phyloP scores from a whole-genome alignment of 2,113 vertebrate species.

The Steatornis caripensis region DNA sequence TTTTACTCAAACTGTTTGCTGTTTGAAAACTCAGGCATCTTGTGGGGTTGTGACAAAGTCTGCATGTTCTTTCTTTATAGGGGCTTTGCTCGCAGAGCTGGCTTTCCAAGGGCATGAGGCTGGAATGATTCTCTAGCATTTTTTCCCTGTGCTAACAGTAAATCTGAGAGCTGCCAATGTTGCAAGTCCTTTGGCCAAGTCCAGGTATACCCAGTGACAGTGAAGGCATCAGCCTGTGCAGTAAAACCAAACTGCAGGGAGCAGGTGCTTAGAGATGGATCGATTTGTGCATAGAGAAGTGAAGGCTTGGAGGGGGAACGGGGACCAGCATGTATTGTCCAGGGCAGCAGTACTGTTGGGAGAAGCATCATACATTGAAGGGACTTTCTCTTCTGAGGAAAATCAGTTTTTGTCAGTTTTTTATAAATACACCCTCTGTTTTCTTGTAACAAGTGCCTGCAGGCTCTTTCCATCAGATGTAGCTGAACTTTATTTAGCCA shows the following conservation, averaged over 20 bases:
- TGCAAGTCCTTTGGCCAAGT: not conserved
- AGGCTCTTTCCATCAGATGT: not conserved
- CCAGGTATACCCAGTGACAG: not conserved
- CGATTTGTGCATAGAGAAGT: not conserved
- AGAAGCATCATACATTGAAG: not conserved
- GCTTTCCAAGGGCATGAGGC: not conserved
- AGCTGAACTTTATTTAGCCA: not conserved
- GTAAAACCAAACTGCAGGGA: not conserved
- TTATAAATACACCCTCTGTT: not conserved
- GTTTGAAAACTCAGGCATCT: not conserved
- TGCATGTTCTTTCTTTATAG: not conserved
- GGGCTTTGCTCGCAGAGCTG: not conserved
- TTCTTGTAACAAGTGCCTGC: not conserved
- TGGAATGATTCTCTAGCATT: not conserved
- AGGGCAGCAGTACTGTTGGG: not conserved
- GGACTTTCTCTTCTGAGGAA: not conserved
- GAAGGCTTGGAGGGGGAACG: not conserved
- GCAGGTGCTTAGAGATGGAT: not conserved
- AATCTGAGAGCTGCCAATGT: not conserved
- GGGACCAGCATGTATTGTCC: not conserved
- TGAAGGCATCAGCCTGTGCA: not conserved
- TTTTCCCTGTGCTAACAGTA: not conserved
- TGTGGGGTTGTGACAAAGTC: not conserved
- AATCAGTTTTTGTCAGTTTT: not conserved
- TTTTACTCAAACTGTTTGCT: not conserved